Conservation (phyloP, 1,140 invertebrate species). For the Orchesella cincta region DNA sequence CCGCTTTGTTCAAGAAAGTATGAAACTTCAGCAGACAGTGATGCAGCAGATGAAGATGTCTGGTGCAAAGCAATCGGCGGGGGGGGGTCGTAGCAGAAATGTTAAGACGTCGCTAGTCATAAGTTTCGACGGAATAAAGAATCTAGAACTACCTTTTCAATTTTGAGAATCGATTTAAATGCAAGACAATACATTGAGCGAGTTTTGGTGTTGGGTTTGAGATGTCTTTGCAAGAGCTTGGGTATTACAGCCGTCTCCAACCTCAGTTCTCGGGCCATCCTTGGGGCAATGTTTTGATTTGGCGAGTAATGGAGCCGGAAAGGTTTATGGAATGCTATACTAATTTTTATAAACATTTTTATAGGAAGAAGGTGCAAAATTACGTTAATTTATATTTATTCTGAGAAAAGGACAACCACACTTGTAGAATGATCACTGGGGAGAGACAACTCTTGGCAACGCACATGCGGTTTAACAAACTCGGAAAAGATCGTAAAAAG, state of each 20-base stretch:
- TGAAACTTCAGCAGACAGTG: neutral
- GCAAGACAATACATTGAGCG: neutral
- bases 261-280: no score
- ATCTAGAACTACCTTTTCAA: no score
- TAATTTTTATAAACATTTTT: no score
- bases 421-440: constrained; percentile 67
- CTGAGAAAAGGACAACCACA: constrained; percentile 68
- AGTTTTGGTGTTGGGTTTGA: constrained; percentile 22
- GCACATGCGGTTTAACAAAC: constrained; percentile 59
- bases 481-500: constrained; percentile 53
- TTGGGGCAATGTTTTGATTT: no score
- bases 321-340: no score
- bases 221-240: no score
- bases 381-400: no score
- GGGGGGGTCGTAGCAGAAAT: neutral
- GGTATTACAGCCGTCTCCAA: no score
- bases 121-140: no score
- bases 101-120: no score
- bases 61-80: neutral
- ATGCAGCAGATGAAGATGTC: neutral
- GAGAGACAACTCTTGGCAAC: constrained; percentile 54
- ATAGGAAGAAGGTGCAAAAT: no score
- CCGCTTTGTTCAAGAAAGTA: neutral
- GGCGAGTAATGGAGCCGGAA: no score
- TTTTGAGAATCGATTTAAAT: neutral